Conservation (phyloP, 2,797 vertebrate genomes). For the Aphelocoma californica region DNA sequence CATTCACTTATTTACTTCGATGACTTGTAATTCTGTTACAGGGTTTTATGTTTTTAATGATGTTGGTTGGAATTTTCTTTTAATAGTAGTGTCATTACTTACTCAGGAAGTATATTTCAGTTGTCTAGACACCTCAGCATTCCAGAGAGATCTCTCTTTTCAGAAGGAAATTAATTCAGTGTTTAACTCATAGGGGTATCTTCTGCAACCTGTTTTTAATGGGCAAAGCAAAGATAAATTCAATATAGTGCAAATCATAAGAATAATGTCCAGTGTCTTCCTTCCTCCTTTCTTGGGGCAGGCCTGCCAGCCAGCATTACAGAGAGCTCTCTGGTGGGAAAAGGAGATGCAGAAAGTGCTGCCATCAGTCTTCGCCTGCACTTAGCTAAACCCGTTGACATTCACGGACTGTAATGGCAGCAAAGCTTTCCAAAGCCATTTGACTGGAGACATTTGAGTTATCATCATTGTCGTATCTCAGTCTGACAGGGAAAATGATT, state of each 20-base stretch:
- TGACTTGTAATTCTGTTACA: not conserved
- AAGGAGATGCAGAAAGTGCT: slow-evolving; percentile 3
- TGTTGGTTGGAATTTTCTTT: not conserved
- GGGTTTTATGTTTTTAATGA: not conserved
- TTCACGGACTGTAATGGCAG: not conserved
- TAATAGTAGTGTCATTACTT: not conserved
- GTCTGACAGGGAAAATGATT: slow-evolving; percentile 35
- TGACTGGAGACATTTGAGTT: slow-evolving; percentile 39
- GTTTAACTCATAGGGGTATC: not conserved
- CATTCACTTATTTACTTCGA: not conserved
- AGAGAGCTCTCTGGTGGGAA: not conserved
- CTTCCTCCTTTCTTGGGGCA: not conserved
- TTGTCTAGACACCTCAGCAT: not conserved
- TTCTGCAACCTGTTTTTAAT: not conserved
- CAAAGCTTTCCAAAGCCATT: slow-evolving; percentile 38
- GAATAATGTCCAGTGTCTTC: not conserved
- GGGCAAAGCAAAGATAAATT: not conserved
- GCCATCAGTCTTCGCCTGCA: not conserved
- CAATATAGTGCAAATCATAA: not conserved
- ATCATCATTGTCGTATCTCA: not conserved
- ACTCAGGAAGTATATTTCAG: not conserved
- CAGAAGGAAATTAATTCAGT: not conserved
- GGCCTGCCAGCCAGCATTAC: not conserved
- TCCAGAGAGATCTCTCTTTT: not conserved
- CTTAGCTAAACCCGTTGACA: not conserved